Base-by-base conservation (phyloP, 1,140 invertebrate genomes). In the Platyscapa corneri region DNA sequence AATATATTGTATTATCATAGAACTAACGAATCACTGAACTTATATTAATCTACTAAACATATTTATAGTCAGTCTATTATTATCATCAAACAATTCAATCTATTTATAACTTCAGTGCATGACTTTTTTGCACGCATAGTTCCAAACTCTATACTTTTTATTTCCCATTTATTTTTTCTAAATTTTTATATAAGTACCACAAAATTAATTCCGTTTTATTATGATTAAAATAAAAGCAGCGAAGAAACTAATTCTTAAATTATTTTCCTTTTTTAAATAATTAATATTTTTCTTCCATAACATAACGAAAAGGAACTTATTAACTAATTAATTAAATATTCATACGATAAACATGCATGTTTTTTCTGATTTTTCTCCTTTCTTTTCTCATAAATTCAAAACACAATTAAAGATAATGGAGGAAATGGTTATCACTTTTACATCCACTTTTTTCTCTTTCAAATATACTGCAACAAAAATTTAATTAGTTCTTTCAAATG, bases 281-380 rank as follows among this genome's bases (percentile, higher is more conserved):
- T n/a, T n/a, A 12, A 46, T 12, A 12, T 46, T 46, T 46, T 46
- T 46, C 42, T 46, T 46, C 42, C 42, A 46, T 12, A 12, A 46
- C 12, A 7, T 7, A 53, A 53, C 10, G 49, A 53, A 20, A 53
- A 42, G 10, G 37, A 16, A 65, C 34, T 80, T 42, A 23, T n/a
- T n/a, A n/a, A n/a, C n/a, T n/a, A n/a, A n/a, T n/a, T n/a, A 65
- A 65, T 39, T 37, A 16, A 32, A 32, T 67, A 67, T 34, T 3
- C 18, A 20, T 72, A 72, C 32, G 34, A 34, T 12, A 72, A 72
- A 72, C 34, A 39, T 1, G 32, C 34, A n/a, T n/a, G n/a, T n/a
- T 27, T 49, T 32, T 46, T 30, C 42, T 39, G 79, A 30, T 81
- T 65, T 18, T 65, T 81, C 65, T 65, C 37, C 60, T 80, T 67